Conservation (phyloP, 2,113 vertebrate genomes). For the Rhineura floridana region DNA sequence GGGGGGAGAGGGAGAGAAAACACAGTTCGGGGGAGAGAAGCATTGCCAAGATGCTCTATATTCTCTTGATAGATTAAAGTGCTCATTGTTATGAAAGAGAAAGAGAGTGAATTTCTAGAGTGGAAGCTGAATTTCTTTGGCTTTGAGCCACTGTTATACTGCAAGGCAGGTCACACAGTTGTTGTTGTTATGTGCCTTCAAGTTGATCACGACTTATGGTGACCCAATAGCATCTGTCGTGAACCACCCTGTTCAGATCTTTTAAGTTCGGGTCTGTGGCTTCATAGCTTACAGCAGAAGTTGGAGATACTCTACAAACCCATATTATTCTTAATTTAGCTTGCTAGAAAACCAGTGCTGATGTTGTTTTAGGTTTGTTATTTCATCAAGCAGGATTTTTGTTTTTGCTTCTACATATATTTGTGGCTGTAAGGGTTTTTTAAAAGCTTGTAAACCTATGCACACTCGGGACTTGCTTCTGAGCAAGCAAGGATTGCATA, state of each 20-base stretch:
- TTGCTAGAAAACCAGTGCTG: conserved; percentile 11
- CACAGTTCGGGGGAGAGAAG: conserved; percentile 59
- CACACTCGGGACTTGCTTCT: neutral
- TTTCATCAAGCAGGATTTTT: conserved; percentile 7
- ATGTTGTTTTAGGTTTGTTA: neutral
- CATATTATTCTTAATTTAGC: neutral
- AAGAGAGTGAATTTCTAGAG: conserved; percentile 43
- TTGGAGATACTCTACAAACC: neutral
- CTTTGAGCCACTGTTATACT: conserved; percentile 40
- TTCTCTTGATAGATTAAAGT: conserved; percentile 73
- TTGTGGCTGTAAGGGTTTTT: neutral
- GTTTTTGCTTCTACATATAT: neutral
- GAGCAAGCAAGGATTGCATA: no score
- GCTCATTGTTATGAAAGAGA: conserved; percentile 64
- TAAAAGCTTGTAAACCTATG: neutral
- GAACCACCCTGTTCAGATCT: no score
- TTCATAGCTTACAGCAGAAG: rapidly evolving
- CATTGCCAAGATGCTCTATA: conserved; percentile 65
- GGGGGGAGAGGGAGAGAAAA: conserved; percentile 56
- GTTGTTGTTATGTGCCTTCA: no score
- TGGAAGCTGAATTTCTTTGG: conserved; percentile 56
- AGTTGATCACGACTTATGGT: no score
- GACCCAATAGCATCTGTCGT: no score
- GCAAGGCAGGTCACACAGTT: neutral
- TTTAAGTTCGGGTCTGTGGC: no score